Evolutionary conservation across 2,113 vertebrate genomes (phyloP), one percentile per base, ranked within the genome.

Genomic region (Struthidea cinerea): DNA sequence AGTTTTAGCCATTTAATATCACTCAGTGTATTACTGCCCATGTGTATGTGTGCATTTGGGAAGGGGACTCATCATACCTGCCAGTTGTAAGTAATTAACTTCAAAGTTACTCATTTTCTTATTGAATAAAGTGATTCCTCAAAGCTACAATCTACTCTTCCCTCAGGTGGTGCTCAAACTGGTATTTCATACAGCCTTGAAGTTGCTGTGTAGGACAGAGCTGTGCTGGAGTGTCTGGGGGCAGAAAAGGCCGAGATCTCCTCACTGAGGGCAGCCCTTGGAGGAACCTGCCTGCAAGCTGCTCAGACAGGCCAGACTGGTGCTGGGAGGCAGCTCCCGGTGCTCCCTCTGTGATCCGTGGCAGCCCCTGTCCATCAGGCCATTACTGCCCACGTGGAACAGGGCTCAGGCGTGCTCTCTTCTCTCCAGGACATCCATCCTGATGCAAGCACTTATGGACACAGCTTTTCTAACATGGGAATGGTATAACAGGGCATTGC

Each of bases 401-500:
- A 59, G 28, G 32, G 55, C 71, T 90, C 59, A 46, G 33, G 41
- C 13, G 2, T 16, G n/a, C 64, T 33, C 55, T 55, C 28, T 18
- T 33, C 70, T 75, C 75, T 89, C 27, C 63, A 69, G 32, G 57
- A 80, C 22, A 16, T 1, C 12, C 50, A 68, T 22, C 75, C 42
- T 42, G 81, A 22, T 32, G 33, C 16, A 39, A 46, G n/a, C 56
- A 59, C 71, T 87, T 57, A 59, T 3, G 67, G 84, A 79, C 24
- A 32, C 0, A 15, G 28, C 12, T 50, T 73, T 63, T 63, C 82
- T 76, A 30, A 37, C 22, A 7, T 6, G 42, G 60, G n/a, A 28
- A 22, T 47, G 60, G 15, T 27, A 0, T 1, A 26, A 35, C 27
- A 44, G 39, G 57, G 28, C 53, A 56, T 6, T 2, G 2, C 17